Conservation (phyloP, 2,888 invertebrate species). For the Rhopalosiphum nymphaeae region DNA sequence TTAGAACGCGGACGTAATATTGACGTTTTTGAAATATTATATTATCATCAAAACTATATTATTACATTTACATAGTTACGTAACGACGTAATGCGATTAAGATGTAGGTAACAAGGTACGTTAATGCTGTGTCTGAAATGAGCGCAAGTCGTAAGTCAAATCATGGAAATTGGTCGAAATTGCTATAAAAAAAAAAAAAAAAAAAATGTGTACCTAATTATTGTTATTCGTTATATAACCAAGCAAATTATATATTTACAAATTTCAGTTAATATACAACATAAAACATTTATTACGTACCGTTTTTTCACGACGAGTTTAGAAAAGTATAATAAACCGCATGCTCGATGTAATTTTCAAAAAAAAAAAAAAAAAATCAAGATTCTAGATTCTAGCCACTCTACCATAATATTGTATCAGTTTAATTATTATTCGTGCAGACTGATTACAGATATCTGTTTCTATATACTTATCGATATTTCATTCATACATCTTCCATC, state of each 20-base stretch:
- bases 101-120: background rate
- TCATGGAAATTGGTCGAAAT: background rate
- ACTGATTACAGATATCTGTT: background rate
- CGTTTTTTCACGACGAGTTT: background rate
- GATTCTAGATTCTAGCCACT: background rate
- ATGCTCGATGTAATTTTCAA: background rate
- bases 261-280: background rate
- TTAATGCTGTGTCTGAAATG: background rate
- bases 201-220: background rate
- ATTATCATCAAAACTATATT: background rate
- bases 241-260: background rate
- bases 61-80: background rate
- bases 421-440: background rate
- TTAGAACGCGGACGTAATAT: background rate
- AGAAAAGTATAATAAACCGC: background rate
- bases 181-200: background rate
- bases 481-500: background rate
- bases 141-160: background rate
- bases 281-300: background rate
- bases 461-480: background rate
- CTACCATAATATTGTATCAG: background rate
- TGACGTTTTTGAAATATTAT: background rate
- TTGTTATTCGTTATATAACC: background rate
- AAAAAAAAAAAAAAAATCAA: background rate
- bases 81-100: background rate